phyloP scores from a whole-genome alignment of 1,140 invertebrate genomes.

The Caerostris extrusa region DNA sequence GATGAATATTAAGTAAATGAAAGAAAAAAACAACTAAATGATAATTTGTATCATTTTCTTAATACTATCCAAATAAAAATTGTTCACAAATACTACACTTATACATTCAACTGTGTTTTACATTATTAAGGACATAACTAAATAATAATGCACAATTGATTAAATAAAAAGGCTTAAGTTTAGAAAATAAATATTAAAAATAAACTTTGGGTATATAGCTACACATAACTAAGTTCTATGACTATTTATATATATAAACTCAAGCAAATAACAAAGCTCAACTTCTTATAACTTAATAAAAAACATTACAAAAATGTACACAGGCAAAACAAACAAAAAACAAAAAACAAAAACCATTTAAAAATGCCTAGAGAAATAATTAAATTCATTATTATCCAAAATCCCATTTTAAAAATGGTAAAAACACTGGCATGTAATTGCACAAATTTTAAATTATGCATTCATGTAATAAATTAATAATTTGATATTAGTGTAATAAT shows the following conservation, averaged over 20 bases:
- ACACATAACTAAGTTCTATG: background rate
- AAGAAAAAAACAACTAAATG: background rate
- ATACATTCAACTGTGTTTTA: background rate
- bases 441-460: background rate
- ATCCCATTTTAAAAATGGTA: background rate
- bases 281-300: background rate
- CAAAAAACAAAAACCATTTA: background rate
- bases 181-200: background rate
- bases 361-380: conserved; percentile 21
- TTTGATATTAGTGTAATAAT: no score
- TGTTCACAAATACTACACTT: background rate
- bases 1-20: background rate
- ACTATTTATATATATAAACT: background rate
- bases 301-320: background rate
- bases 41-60: background rate
- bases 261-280: conserved; percentile 9
- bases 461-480: no score
- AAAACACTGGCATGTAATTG: background rate
- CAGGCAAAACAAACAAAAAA: no score
- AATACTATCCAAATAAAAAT: background rate
- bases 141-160: background rate
- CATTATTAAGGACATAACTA: background rate
- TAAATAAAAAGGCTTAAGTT: background rate
- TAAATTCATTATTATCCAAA: background rate
- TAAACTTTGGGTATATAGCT: conserved; percentile 32